These are phyloP conservation scores for Chymomyza caudatula DNA, from an alignment of 2,888 invertebrate genomes.

Conservation along the genomic window DNA sequence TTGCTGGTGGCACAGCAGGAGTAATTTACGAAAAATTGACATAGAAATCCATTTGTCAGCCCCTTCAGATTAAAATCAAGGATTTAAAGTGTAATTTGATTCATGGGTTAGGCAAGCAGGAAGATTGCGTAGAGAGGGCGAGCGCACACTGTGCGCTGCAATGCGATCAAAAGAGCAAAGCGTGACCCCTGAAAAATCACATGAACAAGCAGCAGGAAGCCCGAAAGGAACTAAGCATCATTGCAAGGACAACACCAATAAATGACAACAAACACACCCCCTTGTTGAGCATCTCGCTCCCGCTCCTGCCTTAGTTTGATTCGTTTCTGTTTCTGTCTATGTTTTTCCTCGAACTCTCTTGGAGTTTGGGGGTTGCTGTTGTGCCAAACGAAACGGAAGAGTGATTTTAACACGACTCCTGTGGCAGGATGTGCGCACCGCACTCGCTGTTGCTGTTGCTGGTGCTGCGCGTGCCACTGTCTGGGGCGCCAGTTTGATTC, in stretches of 20 bases:
- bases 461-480: not conserved
- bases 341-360: conserved; percentile 1
- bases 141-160: conserved; percentile 3
- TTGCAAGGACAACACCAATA: conserved; percentile 67
- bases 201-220: conserved; percentile 18
- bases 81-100: conserved; percentile 77
- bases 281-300: conserved; percentile 11
- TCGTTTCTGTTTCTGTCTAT: not conserved
- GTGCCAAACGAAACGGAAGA: conserved; percentile 65
- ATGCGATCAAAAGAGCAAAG: conserved; percentile 68
- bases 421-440: conserved; percentile 25
- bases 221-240: conserved; percentile 26
- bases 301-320: not conserved
- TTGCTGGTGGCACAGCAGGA: conserved; percentile 16
- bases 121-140: not conserved
- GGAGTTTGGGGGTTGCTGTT: conserved; percentile 35
- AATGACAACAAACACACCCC: conserved; percentile 76
- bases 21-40: conserved; percentile 72
- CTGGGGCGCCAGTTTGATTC: conserved; percentile 46
- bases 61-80: conserved; percentile 77
- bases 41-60: conserved; percentile 77
- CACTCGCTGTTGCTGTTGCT: not conserved
- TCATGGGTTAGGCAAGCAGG: conserved; percentile 52
- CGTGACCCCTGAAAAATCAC: conserved; percentile 70
- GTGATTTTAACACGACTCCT: conserved; percentile 62